Conservation (phyloP, 1,140 invertebrate species). For the Drosophila arawakana region DNA sequence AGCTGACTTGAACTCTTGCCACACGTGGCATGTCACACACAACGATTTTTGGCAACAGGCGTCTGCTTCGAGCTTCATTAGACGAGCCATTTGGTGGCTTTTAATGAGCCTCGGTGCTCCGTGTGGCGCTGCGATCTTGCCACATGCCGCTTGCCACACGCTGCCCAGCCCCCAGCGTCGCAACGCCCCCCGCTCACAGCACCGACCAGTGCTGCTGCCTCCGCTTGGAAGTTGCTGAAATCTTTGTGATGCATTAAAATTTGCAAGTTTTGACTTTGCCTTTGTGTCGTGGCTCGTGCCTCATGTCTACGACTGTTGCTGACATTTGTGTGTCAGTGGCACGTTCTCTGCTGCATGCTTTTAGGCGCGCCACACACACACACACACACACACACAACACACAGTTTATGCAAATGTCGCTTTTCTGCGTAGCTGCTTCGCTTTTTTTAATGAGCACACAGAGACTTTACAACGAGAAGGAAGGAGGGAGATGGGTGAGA, state of each 20-base stretch:
- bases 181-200: no score
- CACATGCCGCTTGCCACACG: slow-evolving; percentile 51
- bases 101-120: slow-evolving; percentile 54
- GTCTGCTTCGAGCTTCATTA: slow-evolving; percentile 53
- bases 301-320: slow-evolving; percentile 22
- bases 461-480: slow-evolving; percentile 12
- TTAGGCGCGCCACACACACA: slow-evolving; percentile 41
- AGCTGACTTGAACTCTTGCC: neutral
- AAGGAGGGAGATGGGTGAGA: slow-evolving; percentile 1
- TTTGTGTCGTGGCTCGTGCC: slow-evolving; percentile 19
- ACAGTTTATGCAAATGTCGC: slow-evolving; percentile 73
- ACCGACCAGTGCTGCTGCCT: neutral
- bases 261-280: slow-evolving; percentile 77
- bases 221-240: slow-evolving; percentile 57
- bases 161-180: neutral
- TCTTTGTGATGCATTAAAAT: slow-evolving; percentile 82
- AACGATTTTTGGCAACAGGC: neutral
- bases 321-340: slow-evolving; percentile 79
- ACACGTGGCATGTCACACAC: slow-evolving; percentile 2
- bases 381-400: slow-evolving; percentile 20
- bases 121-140: slow-evolving; percentile 34
- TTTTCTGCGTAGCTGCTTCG: slow-evolving; percentile 75
- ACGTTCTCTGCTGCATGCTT: slow-evolving; percentile 62
- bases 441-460: slow-evolving; percentile 77
- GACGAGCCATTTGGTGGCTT: slow-evolving; percentile 45